Evolutionary conservation across 92 coral and sea anemone genomes (phyloP), one percentile per base, ranked within the genome.

Genomic region (Paragorgia papillata): DNA sequence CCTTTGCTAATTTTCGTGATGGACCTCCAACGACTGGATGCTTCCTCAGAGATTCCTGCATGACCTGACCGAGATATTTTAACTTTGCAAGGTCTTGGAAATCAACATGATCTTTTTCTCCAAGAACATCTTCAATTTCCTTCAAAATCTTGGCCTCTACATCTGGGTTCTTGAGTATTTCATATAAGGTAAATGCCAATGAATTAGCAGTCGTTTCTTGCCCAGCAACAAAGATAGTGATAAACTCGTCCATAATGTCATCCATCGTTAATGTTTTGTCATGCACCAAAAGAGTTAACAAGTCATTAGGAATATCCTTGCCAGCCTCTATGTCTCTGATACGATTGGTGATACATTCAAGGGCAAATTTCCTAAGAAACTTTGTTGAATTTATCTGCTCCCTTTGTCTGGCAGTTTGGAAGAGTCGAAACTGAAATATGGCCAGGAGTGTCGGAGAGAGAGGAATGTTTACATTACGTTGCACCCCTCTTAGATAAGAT

Each of bases 131-230:
- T 44, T 86, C 85, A 13, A 88, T 46, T 64, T 93, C 97, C 33
- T 88, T 74, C n/a, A 71, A 39, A 54, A 93, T 77, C 90, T 92
- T 90, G 79, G 85, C 78, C 80, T 92, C 90, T 74, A 92, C 69
- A 28, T 83, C 57, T 24, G 92, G 89, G 57, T 92, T 79, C 30
- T 57, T 77, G 4, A 85, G 69, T 20, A 92, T 90, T 82, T 92
- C 96, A 62, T 80, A 81, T 30, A 92, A 70, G 18, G 97, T 83
- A 75, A 91, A 91, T 22, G 97, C 83, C 66, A 91, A 73, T 73
- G 90, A 90, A 66, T 89, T 91, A 19, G 94, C 88, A 0, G 97
- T 92, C 7, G 97, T 92, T 69, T 92, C 97, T 44, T 92, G 97
- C 14, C 97, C 97, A 79, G 94, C 94, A 17, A 89, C 9, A 49